Evolutionary conservation across 2,113 vertebrate species (phyloP).

Genomic region (Clarias gariepinus): DNA sequence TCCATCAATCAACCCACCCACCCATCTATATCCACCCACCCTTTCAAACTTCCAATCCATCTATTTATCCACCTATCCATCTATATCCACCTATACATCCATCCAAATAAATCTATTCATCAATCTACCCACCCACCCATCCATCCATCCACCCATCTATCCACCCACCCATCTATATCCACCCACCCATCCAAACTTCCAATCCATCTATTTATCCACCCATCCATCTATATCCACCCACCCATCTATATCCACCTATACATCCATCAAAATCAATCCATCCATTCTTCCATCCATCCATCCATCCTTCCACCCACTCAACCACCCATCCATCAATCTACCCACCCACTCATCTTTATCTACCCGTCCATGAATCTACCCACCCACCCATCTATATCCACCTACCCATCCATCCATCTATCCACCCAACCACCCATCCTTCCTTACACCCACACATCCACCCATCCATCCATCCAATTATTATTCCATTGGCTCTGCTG

Average conservation of each 20-base stretch:
- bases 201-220: no score
- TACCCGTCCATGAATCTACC: rapidly evolving
- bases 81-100: no score
- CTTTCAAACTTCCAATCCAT: no score
- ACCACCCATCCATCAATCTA: neutral
- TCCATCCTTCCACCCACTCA: neutral
- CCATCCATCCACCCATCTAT: no score
- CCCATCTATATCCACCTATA: rapidly evolving
- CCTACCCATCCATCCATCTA: neutral
- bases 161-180: neutral
- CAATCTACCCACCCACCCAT: neutral
- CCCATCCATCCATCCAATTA: neutral
- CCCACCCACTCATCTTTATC: neutral
- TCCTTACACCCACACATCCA: no score
- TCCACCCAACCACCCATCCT: no score
- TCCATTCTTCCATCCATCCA: neutral
- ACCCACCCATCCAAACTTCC: no score
- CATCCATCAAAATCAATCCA: no score
- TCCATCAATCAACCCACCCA: no score
- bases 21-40: neutral
- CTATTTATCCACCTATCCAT: neutral
- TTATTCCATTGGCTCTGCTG: no score
- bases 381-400: neutral
- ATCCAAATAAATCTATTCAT: rapidly evolving
- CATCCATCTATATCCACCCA: no score